Evolutionary conservation across 2,113 vertebrate species (phyloP).

Genomic region (Chloroceryle aenea): DNA sequence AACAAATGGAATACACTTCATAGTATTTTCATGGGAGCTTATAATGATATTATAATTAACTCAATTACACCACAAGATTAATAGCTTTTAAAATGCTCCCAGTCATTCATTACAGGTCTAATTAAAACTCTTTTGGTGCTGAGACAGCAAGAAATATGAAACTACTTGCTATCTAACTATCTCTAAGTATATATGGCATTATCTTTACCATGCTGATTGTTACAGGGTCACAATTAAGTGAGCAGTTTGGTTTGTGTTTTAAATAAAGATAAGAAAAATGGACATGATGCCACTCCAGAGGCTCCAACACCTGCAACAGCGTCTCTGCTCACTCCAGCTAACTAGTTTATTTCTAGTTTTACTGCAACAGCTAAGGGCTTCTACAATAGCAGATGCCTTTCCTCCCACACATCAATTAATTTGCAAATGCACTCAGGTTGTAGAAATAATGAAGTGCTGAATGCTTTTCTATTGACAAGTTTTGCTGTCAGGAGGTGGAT

Average conservation of each 20-base stretch:
- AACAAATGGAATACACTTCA: slow-evolving; percentile 24
- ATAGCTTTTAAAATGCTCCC: slow-evolving; percentile 48
- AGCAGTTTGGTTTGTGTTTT: neutral
- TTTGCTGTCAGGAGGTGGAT: slow-evolving; percentile 63
- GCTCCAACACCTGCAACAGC: slow-evolving; percentile 44
- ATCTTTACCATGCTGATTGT: neutral
- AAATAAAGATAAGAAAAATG: neutral
- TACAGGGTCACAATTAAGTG: neutral
- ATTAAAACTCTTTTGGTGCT: slow-evolving; percentile 60
- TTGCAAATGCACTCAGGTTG: slow-evolving; percentile 81
- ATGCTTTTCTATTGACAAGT: slow-evolving; percentile 62
- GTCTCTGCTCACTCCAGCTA: slow-evolving; percentile 42
- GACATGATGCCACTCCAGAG: neutral
- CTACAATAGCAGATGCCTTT: slow-evolving; percentile 81
- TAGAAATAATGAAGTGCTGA: slow-evolving; percentile 78
- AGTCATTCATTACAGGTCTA: slow-evolving; percentile 58
- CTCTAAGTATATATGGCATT: neutral
- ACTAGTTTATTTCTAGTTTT: slow-evolving; percentile 66
- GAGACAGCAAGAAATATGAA: slow-evolving; percentile 43
- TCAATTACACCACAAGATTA: slow-evolving; percentile 59
- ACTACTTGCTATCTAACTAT: neutral
- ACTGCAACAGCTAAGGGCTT: slow-evolving; percentile 65
- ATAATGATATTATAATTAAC: slow-evolving; percentile 60
- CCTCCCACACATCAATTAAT: slow-evolving; percentile 84
- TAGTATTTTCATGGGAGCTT: slow-evolving; percentile 58